Evolutionary conservation across 2,888 invertebrate species (phyloP), one percentile per base, ranked within the genome.

Genomic region (Latheticus oryzae): DNA sequence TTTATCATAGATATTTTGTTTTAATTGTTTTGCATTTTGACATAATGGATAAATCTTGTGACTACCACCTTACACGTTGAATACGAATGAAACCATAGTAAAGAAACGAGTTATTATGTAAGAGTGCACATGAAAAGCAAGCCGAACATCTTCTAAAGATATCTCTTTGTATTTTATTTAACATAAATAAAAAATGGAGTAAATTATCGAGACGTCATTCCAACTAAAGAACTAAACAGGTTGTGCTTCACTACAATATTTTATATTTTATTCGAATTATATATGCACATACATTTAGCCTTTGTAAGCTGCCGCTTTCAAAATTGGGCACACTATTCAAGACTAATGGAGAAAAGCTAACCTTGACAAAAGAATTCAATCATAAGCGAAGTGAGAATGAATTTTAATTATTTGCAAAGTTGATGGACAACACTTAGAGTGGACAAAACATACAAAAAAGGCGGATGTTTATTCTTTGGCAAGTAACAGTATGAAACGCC

Each of bases 201-300:
- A 67, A 68, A 70, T 67, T 69, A 69, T 71, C 66, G 63, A 63
- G 67, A 65, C 65, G 70, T 70, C 72, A 63, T 55, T 66, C 66
- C 59, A 63, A 68, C 67, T 58, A 64, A 69, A 65, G 65, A 64
- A 61, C 62, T 65, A 66, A 72, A 71, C 73, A 70, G 72, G 72
- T 71, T 70, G 68, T 70, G 70, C 68, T 70, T 65, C 66, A 35
- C 51, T 65, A 71, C 69, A 71, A 71, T 71, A 72, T 73, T 70
- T 73, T 65, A 70, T 66, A 71, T 70, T 71, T 72, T 72, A 70
- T 73, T 68, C 72, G 68, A 67, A 72, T 73, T 72, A 73, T 71
- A 67, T 73, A 73, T 73, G 73, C 71, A 69, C 72, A 73, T 73
- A 73, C 65, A 68, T 72, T 72, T 69, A 38, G 58, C 62, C 70